Conservation (phyloP, 2,888 invertebrate species). For the Conops quadrifasciatus region DNA sequence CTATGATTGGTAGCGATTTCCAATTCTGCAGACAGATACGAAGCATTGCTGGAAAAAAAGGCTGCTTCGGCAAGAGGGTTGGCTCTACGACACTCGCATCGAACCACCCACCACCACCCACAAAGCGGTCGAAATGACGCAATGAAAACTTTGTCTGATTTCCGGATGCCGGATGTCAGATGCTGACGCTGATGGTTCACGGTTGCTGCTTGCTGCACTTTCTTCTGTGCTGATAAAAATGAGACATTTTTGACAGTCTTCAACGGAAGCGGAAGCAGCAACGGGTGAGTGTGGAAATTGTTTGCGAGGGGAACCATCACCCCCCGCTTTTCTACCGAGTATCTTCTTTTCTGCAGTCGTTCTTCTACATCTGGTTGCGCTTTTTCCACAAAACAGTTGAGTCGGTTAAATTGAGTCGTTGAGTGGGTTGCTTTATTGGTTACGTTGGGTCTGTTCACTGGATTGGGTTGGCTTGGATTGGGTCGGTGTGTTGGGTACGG, state of each 20-base stretch:
- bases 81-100: not conserved
- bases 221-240: constrained; percentile 23
- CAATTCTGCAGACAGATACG: too few relatives aligned
- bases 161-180: constrained; percentile 26
- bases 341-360: not conserved
- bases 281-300: not conserved
- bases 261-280: not conserved
- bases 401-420: not conserved
- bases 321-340: not conserved
- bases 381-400: constrained; percentile 5
- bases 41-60: not conserved
- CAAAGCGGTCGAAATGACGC: not conserved
- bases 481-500: not conserved
- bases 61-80: not conserved
- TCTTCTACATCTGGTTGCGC: constrained; percentile 28
- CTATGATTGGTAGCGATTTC: too few relatives aligned
- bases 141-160: constrained; percentile 29
- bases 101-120: not conserved
- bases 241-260: constrained; percentile 22
- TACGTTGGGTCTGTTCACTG: not conserved
- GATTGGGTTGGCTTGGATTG: not conserved
- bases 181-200: not conserved
- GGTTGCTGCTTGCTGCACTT: too few relatives aligned
- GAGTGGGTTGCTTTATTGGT: too few relatives aligned
- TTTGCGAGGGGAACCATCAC: not conserved